phyloP scores from a whole-genome alignment of 2,888 invertebrate species.

The Entomobrya multifasciata region DNA sequence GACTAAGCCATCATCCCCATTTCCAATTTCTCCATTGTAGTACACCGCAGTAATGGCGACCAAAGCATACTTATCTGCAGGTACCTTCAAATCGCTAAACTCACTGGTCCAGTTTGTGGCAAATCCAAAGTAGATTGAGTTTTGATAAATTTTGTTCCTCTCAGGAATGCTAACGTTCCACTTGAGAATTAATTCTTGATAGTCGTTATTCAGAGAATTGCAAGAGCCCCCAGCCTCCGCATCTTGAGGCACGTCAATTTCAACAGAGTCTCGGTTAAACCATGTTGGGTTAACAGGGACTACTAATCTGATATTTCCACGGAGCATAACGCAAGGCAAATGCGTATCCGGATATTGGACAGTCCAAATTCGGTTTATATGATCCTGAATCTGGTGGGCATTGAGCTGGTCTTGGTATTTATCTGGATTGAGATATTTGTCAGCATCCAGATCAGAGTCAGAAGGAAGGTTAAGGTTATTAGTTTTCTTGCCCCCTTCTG shows the following conservation, averaged over 20 bases:
- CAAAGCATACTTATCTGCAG: constrained; percentile 56
- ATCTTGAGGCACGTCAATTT: constrained; percentile 43
- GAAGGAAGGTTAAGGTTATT: neutral
- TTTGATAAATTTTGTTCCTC: neutral
- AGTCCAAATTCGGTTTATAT: neutral
- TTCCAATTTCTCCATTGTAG: constrained; percentile 15
- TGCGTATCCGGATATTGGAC: constrained; percentile 9
- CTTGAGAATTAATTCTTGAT: constrained; percentile 51
- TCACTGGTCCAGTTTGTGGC: constrained; percentile 58
- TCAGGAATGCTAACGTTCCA: constrained; percentile 53
- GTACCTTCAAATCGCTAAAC: constrained; percentile 7
- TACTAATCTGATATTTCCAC: constrained; percentile 3
- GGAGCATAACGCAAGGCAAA: constrained; percentile 42
- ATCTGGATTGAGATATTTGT: constrained; percentile 28
- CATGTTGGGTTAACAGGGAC: constrained; percentile 24
- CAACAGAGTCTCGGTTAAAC: constrained; percentile 26
- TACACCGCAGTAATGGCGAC: constrained; percentile 38
- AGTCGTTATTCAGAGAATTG: constrained; percentile 30
- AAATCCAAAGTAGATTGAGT: constrained; percentile 56
- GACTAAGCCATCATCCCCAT: neutral
- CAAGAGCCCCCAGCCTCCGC: constrained; percentile 60
- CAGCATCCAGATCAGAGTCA: constrained; percentile 29
- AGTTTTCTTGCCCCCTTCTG: neutral
- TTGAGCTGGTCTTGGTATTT: neutral
- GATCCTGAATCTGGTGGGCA: neutral